Evolutionary conservation across 2,888 invertebrate genomes (phyloP).

Genomic region (Ischnus inquisitorius): DNA sequence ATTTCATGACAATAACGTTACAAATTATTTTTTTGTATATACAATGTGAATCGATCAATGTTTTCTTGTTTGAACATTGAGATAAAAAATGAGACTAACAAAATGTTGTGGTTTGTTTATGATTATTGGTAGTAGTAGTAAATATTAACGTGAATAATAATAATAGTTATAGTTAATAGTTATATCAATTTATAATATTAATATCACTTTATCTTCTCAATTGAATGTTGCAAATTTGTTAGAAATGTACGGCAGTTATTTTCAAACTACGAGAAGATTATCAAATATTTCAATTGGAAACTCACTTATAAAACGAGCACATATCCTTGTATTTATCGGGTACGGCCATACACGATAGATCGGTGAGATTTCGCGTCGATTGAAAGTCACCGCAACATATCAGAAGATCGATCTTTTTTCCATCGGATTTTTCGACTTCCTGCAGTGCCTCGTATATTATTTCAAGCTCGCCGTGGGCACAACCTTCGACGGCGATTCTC

Average conservation of each 20-base stretch:
- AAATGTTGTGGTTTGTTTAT: background rate
- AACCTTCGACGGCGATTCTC: conserved; percentile 98
- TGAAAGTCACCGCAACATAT: conserved; percentile 99
- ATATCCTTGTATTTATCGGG: conserved; percentile 96
- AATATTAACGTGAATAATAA: no score
- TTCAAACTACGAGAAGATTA: background rate
- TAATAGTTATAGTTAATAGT: no score
- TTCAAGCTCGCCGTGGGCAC: conserved; percentile 99
- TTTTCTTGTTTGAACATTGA: background rate
- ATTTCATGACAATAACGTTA: background rate
- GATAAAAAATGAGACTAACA: background rate
- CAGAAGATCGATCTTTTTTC: conserved; percentile 94
- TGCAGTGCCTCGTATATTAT: conserved; percentile 95
- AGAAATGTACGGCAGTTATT: no score
- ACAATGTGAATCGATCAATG: no score
- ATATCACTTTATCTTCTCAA: no score
- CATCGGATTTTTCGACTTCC: conserved; percentile 90
- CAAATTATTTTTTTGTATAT: background rate
- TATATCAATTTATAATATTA: no score
- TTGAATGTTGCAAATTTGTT: no score
- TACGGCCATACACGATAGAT: conserved; percentile 98
- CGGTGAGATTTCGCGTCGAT: conserved; percentile 95
- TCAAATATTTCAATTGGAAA: conserved; percentile 63
- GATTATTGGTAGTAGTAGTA: background rate
- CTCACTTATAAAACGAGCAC: conserved; percentile 97